Percentiles rank a stretch among this genome's conserved stretches.
phyloP scores from a whole-genome alignment of 2,888 invertebrate genomes.

The Troglohyphantes excavatus region DNA sequence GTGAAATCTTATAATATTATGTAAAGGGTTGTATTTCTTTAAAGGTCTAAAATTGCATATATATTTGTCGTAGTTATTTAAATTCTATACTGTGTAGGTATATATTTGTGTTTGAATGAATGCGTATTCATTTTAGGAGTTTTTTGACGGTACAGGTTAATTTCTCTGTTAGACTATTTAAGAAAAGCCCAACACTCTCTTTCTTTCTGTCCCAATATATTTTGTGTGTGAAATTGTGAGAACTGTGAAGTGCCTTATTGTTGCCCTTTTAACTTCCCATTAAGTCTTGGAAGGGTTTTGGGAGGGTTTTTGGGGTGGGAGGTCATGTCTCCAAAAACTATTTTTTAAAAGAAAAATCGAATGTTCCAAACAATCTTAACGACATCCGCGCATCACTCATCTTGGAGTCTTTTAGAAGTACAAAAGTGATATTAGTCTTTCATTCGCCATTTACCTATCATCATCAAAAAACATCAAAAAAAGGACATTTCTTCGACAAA shows the following conservation, averaged over 20 bases:
- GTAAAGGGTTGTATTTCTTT: slow-evolving; percentile 35
- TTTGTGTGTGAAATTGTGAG: slow-evolving; percentile 73
- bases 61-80: slow-evolving; percentile 12
- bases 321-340: slow-evolving; percentile 59
- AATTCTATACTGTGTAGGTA: neutral
- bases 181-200: slow-evolving; percentile 65
- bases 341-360: slow-evolving; percentile 57
- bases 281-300: slow-evolving; percentile 38
- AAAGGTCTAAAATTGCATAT: slow-evolving; percentile 13
- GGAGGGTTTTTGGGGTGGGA: slow-evolving; percentile 61
- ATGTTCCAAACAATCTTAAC: slow-evolving; percentile 44
- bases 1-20: neutral
- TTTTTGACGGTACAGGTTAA: slow-evolving; percentile 19
- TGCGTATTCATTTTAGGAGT: slow-evolving; percentile 1
- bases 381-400: slow-evolving; percentile 51
- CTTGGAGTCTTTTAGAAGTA: slow-evolving; percentile 61
- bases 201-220: slow-evolving; percentile 21
- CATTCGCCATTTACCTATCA: slow-evolving; percentile 73
- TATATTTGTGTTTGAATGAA: slow-evolving; percentile 8
- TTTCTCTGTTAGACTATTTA: slow-evolving; percentile 6
- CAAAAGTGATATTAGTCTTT: slow-evolving; percentile 78
- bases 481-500: slow-evolving; percentile 46
- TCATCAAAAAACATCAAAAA: slow-evolving; percentile 58
- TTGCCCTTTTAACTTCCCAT: slow-evolving; percentile 76
- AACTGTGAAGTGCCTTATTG: slow-evolving; percentile 77